Base-by-base conservation (phyloP, 2,888 invertebrate genomes). In the Ormyrus nitidulus region DNA sequence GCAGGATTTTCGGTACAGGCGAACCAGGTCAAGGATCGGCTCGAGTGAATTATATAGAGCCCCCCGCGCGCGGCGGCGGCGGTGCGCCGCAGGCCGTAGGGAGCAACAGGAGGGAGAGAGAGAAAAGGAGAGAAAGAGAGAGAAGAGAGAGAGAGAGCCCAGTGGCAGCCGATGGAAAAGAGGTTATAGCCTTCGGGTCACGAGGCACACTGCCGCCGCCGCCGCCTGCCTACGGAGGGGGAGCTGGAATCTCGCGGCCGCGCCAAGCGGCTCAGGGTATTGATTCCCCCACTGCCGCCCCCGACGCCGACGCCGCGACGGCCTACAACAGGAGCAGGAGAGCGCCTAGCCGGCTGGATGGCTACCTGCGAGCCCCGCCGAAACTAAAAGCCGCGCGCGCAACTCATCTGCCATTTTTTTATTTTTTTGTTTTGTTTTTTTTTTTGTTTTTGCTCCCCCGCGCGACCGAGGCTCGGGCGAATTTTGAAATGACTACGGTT, bases 21-120 rank as follows among this genome's bases (percentile, higher is more conserved):
- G 70, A 79, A 79, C 62, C 74, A 79, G 79, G 79, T 79, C 69
- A 74, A 74, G 79, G 72, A 79, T 74, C 69, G 73, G 64, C 69
- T 34, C 51, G 65, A 64, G 77, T 71, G 54, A 78, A 78, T 72
- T 72, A 66, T 72, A 51, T 7, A 34, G 61, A 13, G 19, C 1
- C 19, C 19, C 34, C 13, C 6, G 51, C n/a, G 8, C 48, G 75
- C 44, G 51, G 9, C 34, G 5, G 34, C 6, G 58, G 58, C 9
- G 70, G 19, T 13, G 13, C 34, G 34, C 34, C 34, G 34, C 34
- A 34, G 34, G 34, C 34, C 34, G 34, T 2, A 34, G 34, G 34
- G 34, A 34, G 34, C 34, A 34, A 34, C 34, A 34, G 34, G 34
- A 34, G 34, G 4, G 34, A 34, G 34, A 4, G 4, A 34, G 34